phyloP scores from a whole-genome alignment of 1,140 invertebrate genomes.

The Cecropterus lyciades region DNA sequence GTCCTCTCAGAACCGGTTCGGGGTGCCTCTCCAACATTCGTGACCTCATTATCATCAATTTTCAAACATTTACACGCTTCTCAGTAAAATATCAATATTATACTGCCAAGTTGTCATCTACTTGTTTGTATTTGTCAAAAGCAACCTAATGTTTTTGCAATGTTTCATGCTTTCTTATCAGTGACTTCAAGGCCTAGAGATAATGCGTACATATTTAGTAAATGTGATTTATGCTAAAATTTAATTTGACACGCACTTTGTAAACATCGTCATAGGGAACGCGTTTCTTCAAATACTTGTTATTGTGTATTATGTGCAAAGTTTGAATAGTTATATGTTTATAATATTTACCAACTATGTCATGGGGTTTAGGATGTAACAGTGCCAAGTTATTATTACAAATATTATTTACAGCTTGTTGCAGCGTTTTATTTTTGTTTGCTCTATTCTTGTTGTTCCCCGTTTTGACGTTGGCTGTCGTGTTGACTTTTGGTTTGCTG shows the following conservation, averaged over 20 bases:
- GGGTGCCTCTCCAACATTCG: slow-evolving; percentile 9
- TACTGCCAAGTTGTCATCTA: neutral
- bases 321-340: neutral
- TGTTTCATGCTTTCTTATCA: slow-evolving; percentile 38
- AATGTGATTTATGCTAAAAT: slow-evolving; percentile 9
- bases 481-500: slow-evolving; percentile 59
- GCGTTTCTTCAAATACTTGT: neutral
- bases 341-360: slow-evolving; percentile 11
- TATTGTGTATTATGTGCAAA: neutral
- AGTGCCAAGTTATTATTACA: slow-evolving; percentile 28
- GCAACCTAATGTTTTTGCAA: slow-evolving; percentile 6
- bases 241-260: neutral
- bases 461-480: slow-evolving; percentile 52
- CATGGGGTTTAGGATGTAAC: slow-evolving; percentile 30
- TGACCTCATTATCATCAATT: slow-evolving; percentile 25
- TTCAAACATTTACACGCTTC: slow-evolving; percentile 19
- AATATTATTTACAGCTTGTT: slow-evolving; percentile 32
- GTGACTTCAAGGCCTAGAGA: slow-evolving; percentile 41
- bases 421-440: slow-evolving; percentile 37
- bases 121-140: slow-evolving; percentile 11
- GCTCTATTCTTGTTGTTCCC: slow-evolving; percentile 54
- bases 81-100: neutral
- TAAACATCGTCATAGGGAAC: neutral
- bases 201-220: slow-evolving; percentile 18
- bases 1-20: slow-evolving; percentile 23